Evolutionary conservation across 2,797 vertebrate species (phyloP).

Genomic region (Acanthurus tractus): DNA sequence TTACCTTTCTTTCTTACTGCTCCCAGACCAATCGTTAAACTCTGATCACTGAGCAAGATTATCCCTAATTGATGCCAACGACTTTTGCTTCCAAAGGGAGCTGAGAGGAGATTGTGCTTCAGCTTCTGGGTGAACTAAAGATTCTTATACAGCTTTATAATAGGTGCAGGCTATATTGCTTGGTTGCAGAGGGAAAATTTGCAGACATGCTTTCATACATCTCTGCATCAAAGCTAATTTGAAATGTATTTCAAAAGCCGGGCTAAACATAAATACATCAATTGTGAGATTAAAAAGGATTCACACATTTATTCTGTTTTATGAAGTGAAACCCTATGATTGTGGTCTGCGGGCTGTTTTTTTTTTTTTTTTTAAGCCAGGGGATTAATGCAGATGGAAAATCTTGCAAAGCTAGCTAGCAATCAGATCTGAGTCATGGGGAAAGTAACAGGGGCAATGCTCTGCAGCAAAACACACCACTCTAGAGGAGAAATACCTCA

Average conservation of each 20-base stretch:
- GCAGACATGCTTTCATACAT: background rate
- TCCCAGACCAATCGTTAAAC: constrained; percentile 79
- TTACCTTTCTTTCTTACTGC: constrained; percentile 75
- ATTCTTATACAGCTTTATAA: constrained; percentile 39
- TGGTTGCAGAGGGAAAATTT: background rate
- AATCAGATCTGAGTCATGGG: constrained; percentile 31
- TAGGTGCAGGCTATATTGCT: background rate
- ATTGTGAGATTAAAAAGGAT: constrained; percentile 3
- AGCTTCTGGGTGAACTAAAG: constrained; percentile 47
- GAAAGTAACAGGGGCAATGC: constrained; percentile 3
- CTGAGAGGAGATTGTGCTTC: constrained; percentile 55
- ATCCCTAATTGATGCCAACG: constrained; percentile 83
- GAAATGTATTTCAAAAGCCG: background rate
- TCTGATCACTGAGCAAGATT: constrained; percentile 81
- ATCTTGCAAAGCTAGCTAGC: constrained; percentile 6
- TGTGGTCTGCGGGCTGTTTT: background rate
- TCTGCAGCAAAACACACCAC: constrained; percentile 12
- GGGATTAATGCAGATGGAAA: constrained; percentile 24
- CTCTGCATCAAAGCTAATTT: constrained; percentile 8
- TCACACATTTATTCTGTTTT: constrained; percentile 5
- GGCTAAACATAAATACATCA: background rate
- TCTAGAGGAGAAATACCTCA: constrained; percentile 10
- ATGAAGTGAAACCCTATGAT: background rate
- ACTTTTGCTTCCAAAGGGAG: constrained; percentile 72
- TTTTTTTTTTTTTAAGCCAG: background rate